Evolutionary conservation across 2,113 vertebrate species (phyloP).

Genomic region (Lutjanus erythropterus): DNA sequence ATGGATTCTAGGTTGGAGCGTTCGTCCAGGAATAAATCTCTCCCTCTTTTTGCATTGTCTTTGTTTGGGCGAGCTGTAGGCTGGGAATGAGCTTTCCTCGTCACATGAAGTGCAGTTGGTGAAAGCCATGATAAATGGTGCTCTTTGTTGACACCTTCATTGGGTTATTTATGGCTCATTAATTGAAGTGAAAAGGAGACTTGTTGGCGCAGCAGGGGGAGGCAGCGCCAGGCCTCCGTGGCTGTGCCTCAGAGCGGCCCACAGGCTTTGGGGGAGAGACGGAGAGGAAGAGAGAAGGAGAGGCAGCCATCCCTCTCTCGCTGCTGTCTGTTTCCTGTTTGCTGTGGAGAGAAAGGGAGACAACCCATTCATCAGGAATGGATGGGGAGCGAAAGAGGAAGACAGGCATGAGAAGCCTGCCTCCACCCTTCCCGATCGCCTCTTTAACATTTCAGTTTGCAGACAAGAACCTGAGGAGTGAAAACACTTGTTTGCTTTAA

Average conservation of each 20-base stretch:
- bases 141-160: slow-evolving; percentile 98
- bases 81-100: slow-evolving; percentile 87
- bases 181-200: slow-evolving; percentile 96
- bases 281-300: slow-evolving; percentile 2
- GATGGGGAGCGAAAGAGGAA: slow-evolving; percentile 59
- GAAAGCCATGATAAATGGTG: slow-evolving; percentile 96
- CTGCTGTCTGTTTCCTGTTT: slow-evolving; percentile 75
- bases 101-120: slow-evolving; percentile 86
- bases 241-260: slow-evolving; percentile 80
- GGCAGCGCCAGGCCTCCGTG: slow-evolving; percentile 74
- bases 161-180: slow-evolving; percentile 99
- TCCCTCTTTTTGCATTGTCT: slow-evolving; percentile 81
- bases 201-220: slow-evolving; percentile 92
- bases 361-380: slow-evolving; percentile 66
- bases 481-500: slow-evolving; percentile 57
- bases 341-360: slow-evolving; percentile 51
- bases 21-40: slow-evolving; percentile 92
- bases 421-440: slow-evolving; percentile 34
- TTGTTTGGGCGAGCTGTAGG: slow-evolving; percentile 77
- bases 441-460: slow-evolving; percentile 53
- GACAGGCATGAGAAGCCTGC: slow-evolving; percentile 54
- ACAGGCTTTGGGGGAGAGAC: slow-evolving; percentile 68
- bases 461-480: slow-evolving; percentile 44
- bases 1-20: slow-evolving; percentile 90
- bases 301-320: slow-evolving; percentile 64